phyloP scores from a whole-genome alignment of 2,113 vertebrate genomes.

The Dendrocopos noguchii region DNA sequence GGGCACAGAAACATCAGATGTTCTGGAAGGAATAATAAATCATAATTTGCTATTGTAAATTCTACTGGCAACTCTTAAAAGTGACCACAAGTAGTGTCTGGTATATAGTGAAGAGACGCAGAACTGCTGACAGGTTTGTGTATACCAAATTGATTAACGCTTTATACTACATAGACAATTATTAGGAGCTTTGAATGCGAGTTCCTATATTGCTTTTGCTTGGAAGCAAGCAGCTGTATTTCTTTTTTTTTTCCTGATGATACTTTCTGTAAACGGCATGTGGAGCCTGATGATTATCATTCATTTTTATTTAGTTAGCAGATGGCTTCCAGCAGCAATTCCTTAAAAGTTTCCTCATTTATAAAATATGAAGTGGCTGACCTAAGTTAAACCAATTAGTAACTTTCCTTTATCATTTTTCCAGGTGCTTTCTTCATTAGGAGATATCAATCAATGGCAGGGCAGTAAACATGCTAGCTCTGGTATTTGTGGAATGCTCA shows the following conservation, averaged over 20 bases:
- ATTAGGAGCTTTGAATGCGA: background rate
- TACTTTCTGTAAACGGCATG: background rate
- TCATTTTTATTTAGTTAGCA: slow-evolving; percentile 58
- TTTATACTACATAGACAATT: background rate
- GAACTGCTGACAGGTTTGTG: background rate
- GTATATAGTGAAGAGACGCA: background rate
- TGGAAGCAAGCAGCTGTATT: background rate
- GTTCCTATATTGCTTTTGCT: background rate
- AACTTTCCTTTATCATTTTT: slow-evolving; percentile 64
- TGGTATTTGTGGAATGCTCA: slow-evolving; percentile 64
- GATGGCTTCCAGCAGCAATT: slow-evolving; percentile 59
- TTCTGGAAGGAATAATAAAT: background rate
- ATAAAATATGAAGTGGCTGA: slow-evolving; percentile 63
- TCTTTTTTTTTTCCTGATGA: background rate
- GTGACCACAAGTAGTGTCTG: background rate
- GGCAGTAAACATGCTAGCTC: slow-evolving; percentile 62
- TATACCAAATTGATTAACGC: background rate
- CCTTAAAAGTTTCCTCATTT: slow-evolving; percentile 68
- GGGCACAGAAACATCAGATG: background rate
- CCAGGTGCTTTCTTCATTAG: slow-evolving; percentile 69
- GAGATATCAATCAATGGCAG: slow-evolving; percentile 62
- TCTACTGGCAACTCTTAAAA: slow-evolving; percentile 7
- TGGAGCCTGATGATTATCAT: slow-evolving; percentile 41
- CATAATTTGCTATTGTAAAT: slow-evolving; percentile 33
- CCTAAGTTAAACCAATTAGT: slow-evolving; percentile 71